A percentile compares a stretch with the other conserved stretches of the same genome.
These are phyloP conservation scores for Bombus polaris DNA, from an alignment of 1,140 invertebrate genomes.

Conservation along the genomic window DNA sequence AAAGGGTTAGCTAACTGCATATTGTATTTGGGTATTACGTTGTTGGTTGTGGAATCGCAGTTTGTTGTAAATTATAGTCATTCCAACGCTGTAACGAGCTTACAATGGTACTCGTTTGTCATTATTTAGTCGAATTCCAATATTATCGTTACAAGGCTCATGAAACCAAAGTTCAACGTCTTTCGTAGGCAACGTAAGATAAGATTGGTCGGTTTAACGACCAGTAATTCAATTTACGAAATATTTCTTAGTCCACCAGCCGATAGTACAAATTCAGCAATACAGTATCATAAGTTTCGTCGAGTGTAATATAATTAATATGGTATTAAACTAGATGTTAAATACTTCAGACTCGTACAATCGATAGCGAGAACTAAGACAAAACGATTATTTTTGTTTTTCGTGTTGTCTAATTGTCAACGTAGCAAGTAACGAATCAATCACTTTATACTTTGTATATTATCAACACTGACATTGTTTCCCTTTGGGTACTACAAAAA, in stretches of 20 bases:
- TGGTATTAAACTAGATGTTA: background rate
- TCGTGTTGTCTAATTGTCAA: background rate
- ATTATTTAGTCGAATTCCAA: background rate
- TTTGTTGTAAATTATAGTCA: background rate
- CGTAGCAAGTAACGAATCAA: no score
- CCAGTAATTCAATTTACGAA: background rate
- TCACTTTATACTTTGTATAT: background rate
- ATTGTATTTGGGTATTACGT: background rate
- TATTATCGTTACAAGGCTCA: background rate
- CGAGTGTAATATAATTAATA: background rate
- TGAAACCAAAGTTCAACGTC: background rate
- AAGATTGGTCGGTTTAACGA: background rate
- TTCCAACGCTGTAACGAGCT: background rate
- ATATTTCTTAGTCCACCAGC: background rate
- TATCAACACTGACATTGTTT: background rate
- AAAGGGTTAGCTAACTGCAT: background rate
- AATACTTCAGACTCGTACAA: no score
- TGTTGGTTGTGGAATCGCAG: background rate
- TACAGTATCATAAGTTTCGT: background rate
- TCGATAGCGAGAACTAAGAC: background rate
- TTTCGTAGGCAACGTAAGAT: background rate
- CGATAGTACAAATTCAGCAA: background rate
- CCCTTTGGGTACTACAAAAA: background rate
- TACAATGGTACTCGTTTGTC: background rate
- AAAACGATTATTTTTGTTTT: no score